phyloP scores from a whole-genome alignment of 2,797 vertebrate species.

The Mionectes olivaceus region DNA sequence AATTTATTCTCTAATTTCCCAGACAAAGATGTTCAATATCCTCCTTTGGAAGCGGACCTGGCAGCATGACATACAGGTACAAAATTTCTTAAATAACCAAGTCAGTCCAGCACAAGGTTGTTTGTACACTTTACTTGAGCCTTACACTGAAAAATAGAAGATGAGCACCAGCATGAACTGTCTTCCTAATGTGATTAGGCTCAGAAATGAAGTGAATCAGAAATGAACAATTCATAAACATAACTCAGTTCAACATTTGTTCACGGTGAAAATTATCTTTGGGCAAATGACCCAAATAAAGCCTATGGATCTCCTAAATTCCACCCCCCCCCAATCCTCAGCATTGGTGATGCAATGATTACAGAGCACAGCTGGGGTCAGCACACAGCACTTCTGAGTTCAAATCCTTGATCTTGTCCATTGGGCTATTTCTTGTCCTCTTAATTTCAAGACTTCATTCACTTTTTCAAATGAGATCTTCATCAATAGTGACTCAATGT shows the following conservation, averaged over 20 bases:
- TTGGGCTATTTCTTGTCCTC: neutral
- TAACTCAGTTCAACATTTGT: neutral
- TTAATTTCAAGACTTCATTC: neutral
- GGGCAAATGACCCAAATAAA: neutral
- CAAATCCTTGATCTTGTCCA: neutral
- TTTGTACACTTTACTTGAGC: neutral
- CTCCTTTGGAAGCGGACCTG: neutral
- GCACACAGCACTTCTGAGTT: neutral
- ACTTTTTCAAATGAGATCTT: neutral
- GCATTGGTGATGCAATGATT: fast-evolving
- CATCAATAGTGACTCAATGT: neutral
- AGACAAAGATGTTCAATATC: neutral
- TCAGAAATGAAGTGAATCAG: neutral
- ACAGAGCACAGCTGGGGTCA: neutral
- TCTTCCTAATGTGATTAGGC: neutral
- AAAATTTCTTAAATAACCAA: neutral
- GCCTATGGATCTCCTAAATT: neutral
- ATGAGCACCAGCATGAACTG: neutral
- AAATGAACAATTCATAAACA: neutral
- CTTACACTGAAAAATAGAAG: neutral
- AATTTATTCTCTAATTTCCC: neutral
- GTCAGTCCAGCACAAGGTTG: neutral
- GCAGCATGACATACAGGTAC: neutral
- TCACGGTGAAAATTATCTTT: neutral
- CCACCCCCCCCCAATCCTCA: neutral